Evolutionary conservation across 1,140 invertebrate genomes (phyloP), one percentile per base, ranked within the genome.

Genomic region (Apis mellifera): DNA sequence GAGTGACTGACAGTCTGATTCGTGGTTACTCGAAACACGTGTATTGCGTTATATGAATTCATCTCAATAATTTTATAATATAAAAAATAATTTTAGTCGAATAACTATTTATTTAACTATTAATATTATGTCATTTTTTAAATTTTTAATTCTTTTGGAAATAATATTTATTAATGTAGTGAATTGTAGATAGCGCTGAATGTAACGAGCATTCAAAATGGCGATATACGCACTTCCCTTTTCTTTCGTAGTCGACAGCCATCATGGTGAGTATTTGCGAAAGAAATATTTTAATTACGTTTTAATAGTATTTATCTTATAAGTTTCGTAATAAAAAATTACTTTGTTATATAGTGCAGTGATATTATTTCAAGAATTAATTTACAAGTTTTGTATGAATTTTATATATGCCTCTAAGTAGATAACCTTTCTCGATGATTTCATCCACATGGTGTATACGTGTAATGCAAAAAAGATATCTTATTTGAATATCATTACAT

Each of bases 201-300:
- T 69, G 23, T 60, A 17, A 32, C 52, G 57, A 69, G 15, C 42
- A 78, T 42, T 48, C 66, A 69, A 54, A 12, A 90, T 90, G 87
- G 86, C 73, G 52, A 52, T 62, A 13, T 4, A 3, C 15, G 48
- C 11, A 78, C 74, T 90, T 91, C 90, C 91, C 72, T 72, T 88
- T 79, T 89, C 90, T 89, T 91, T 89, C 68, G 64, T 55, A 83
- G 57, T 75, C 23, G 78, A 86, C 69, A 73, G 87, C 79, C 89
- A 91, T 79, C 89, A 92, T 92, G 91, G 91, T 92, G 81, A 90
- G 91, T 89, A 78, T 23, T 76, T 72, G 17, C 13, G 26, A 55
- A n/a, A 71, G 50, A 60, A 9, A 0, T 0, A 42, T 55, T 9
- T 19, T 54, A 5, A 12, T 26, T 64, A 9, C 26, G 50, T n/a